Evolutionary conservation across 2,113 vertebrate genomes (phyloP).

Genomic region (Nerophis ophidion): DNA sequence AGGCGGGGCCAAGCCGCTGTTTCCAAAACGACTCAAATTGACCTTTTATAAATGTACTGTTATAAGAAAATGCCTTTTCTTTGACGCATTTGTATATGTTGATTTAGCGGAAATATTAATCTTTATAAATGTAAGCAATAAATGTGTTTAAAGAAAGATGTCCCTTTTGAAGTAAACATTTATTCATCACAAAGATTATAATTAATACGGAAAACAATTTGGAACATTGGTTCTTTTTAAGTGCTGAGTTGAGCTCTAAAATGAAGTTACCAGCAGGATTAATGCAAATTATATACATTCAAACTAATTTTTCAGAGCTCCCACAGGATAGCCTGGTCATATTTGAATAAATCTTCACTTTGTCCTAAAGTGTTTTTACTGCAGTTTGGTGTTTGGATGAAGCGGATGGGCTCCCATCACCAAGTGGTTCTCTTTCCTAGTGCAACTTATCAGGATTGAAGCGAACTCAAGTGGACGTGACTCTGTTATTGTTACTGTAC

Average conservation of each 20-base stretch:
- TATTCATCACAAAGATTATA: not conserved
- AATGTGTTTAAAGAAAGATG: not conserved
- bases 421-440: constrained; percentile 20
- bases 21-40: too few species aligned
- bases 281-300: not conserved
- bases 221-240: not conserved
- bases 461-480: constrained; percentile 40
- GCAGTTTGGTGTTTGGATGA: too few species aligned
- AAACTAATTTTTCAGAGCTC: not conserved
- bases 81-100: not conserved
- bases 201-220: not conserved
- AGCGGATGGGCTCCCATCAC: too few species aligned
- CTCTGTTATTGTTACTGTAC: constrained; percentile 67
- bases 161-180: not conserved
- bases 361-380: too few species aligned
- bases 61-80: not conserved
- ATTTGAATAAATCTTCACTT: not conserved
- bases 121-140: not conserved
- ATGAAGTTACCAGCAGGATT: too few species aligned
- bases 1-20: too few species aligned
- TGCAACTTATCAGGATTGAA: constrained; percentile 34
- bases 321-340: not conserved
- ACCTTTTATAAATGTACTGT: too few species aligned
- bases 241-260: too few species aligned
- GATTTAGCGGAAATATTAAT: not conserved